Evolutionary conservation across 1,140 invertebrate species (phyloP), one percentile per base, ranked within the genome.

Genomic region (Epicauta chinensis): DNA sequence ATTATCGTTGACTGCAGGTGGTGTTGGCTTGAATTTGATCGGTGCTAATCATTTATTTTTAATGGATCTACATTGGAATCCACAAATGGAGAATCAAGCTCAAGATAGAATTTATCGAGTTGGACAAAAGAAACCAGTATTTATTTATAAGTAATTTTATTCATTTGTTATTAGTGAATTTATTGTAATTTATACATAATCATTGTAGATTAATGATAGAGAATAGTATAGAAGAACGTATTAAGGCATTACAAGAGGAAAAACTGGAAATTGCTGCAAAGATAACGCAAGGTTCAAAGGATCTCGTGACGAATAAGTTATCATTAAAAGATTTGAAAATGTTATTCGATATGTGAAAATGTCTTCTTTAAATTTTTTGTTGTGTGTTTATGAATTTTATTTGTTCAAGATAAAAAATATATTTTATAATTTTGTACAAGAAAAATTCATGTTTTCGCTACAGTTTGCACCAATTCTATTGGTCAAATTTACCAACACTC

Each of bases 1-100:
- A 16, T 71, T 97, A 0, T 95, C 92, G 0, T 72, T 97, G 40
- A 85, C 82, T 39, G 91, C 92, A 49, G 93, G 93, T 42, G 93
- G 93, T 16, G 91, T 94, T 34, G 93, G 93, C 7, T 73, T 96
- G 3, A 96, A 97, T 74, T 72, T 97, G 16, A 79, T 91, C 51
- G 92, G 92, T 13, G 93, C 81, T 0, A 96, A 92, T 76, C 89
- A 96, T 72, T 73, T 98, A 7, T 81, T 97, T 36, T 65, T 98
- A 2, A 63, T 94, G 2, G 94, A 97, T 71, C 75, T 92, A 41
- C 93, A 97, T 70, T 97, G 93, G 93, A 97, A 97, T 77, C 93
- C 93, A 0, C 91, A 95, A 60, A 73, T 96, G 15, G 93, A 96
- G 72, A 74, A 83, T 3, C 93, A 97, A 69, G 92, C 93, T 0